A percentile compares a stretch with the other conserved stretches of the same genome.
These are phyloP conservation scores for Yponomeuta evonymella DNA, from an alignment of 2,888 invertebrate genomes.

Conservation along the genomic window DNA sequence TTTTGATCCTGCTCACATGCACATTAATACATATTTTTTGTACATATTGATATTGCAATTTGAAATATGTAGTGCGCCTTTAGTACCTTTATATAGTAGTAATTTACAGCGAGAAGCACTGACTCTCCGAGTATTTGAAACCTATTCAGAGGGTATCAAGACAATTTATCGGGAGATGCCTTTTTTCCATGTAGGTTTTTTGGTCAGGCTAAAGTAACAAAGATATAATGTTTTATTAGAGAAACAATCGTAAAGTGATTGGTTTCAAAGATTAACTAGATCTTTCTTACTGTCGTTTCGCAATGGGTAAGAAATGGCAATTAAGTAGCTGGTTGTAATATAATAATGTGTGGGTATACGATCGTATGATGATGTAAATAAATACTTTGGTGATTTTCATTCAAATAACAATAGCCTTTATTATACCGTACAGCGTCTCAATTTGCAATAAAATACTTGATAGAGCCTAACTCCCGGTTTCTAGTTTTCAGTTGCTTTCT, in stretches of 20 bases:
- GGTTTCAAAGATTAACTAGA: not conserved
- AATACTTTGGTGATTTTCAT: not conserved
- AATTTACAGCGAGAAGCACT: not conserved
- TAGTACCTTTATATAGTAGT: not conserved
- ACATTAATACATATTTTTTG: not conserved
- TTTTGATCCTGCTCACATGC: not conserved
- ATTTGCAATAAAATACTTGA: not conserved
- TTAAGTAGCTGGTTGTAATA: not conserved
- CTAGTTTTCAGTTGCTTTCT: too few relatives aligned
- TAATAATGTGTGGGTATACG: not conserved
- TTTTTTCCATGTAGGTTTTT: too few relatives aligned
- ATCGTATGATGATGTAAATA: too few relatives aligned
- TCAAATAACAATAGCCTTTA: not conserved
- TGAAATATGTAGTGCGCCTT: not conserved
- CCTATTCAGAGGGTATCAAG: too few relatives aligned
- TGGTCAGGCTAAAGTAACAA: too few relatives aligned
- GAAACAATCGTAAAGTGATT: too few relatives aligned
- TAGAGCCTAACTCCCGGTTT: not conserved
- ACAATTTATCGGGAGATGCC: too few relatives aligned
- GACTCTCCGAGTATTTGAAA: too few relatives aligned
- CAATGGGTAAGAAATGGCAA: not conserved
- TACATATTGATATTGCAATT: not conserved
- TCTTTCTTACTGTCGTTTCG: not conserved
- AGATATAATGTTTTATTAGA: too few relatives aligned
- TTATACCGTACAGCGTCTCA: not conserved